Evolutionary conservation across 2,797 vertebrate genomes (phyloP).

Genomic region (Percopsis omiscomaycus): DNA sequence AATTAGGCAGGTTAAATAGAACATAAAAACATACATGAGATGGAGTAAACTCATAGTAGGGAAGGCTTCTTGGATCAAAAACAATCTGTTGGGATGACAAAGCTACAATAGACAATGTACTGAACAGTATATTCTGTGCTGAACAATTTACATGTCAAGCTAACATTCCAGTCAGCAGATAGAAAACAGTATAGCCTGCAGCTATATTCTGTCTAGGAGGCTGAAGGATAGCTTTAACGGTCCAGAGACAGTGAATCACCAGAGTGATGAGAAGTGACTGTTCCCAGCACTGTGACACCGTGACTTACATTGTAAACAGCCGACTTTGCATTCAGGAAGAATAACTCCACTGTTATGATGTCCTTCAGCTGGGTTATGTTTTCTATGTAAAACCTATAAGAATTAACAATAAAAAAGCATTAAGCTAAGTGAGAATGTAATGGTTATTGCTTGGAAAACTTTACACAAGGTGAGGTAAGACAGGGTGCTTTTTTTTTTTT

Average conservation of each 20-base stretch:
- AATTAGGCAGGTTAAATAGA: constrained; percentile 3
- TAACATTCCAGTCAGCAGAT: constrained; percentile 58
- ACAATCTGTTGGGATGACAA: constrained; percentile 12
- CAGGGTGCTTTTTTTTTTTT: background rate
- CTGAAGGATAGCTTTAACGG: constrained; percentile 26
- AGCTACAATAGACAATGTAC: constrained; percentile 36
- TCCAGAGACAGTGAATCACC: constrained; percentile 66
- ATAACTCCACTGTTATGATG: constrained; percentile 93
- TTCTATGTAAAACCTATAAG: constrained; percentile 86
- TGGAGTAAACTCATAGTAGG: constrained; percentile 14
- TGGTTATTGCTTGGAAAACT: background rate
- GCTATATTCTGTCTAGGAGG: constrained; percentile 45
- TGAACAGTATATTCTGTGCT: constrained; percentile 23
- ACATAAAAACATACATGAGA: constrained; percentile 13
- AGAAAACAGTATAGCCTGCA: constrained; percentile 51
- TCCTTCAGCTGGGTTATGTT: constrained; percentile 96
- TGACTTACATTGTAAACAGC: constrained; percentile 89
- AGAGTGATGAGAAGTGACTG: background rate
- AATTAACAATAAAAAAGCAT: constrained; percentile 12
- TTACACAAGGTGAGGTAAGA: background rate
- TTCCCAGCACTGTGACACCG: constrained; percentile 21
- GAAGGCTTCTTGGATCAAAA: constrained; percentile 23
- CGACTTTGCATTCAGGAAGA: constrained; percentile 96
- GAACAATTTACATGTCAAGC: constrained; percentile 31
- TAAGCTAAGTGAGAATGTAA: background rate